Evolutionary conservation across 2,797 vertebrate genomes (phyloP), one percentile per base, ranked within the genome.

Genomic region (Florisuga fusca): DNA sequence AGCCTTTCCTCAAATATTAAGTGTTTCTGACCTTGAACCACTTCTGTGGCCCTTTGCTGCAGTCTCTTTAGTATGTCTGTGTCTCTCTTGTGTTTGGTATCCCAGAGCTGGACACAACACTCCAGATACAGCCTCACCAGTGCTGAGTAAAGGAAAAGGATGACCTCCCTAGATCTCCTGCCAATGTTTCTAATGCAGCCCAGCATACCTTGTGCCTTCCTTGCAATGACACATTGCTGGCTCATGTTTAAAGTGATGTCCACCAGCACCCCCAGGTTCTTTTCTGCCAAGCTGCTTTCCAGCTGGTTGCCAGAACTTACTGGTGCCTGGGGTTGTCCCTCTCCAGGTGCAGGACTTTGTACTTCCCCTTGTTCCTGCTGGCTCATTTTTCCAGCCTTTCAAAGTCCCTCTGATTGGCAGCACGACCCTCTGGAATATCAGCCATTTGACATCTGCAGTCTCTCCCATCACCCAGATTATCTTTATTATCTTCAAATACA

Each of bases 191-290:
- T 64, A 26, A 50, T 13, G 38, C 9, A 59, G 36, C 20, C 29
- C 21, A 22, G 23, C 21, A 46, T 33, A 72, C 4, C 19, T 15
- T 38, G 25, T 29, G 4, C 19, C 6, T 5, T 36, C 26, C 26
- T 34, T 62, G 31, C 2, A 1, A 34, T 12, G 10, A 22, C 26
- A 29, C 13, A 15, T 45, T 19, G 7, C 31, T 53, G 22, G 29
- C 17, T 89, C 50, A 16, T 7, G 21, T 82, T 62, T 43, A 57
- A 34, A 16, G 50, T 62, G 34, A 8, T 50, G 31, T 34, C 50
- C 31, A 57, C 1, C 43, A 58, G 26, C 22, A 59, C 10, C 8
- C 15, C 20, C 11, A 16, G 0, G 2, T 38, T 27, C 10, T n/a
- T 57, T 63, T 50, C 34, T 64, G 19, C 5, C 3, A 33, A 43